These are phyloP conservation scores for Cantharis rustica DNA, from an alignment of 2,888 invertebrate genomes.

Conservation along the genomic window DNA sequence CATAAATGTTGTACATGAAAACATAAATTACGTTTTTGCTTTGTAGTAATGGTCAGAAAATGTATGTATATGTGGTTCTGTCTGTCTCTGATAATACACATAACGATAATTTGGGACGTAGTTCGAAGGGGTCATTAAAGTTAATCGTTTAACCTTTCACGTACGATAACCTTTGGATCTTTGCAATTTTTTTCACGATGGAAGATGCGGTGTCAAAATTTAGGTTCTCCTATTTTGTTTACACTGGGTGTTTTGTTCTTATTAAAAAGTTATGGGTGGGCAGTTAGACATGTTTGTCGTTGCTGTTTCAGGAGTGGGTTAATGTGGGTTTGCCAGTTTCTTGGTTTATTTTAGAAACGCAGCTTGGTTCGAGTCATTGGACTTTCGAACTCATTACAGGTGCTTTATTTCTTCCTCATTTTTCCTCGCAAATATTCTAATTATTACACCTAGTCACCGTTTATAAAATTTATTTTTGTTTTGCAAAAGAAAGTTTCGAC, in stretches of 20 bases:
- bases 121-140: constrained; percentile 15
- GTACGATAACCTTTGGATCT: constrained; percentile 4
- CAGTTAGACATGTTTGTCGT: constrained; percentile 13
- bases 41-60: not conserved
- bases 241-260: constrained; percentile 1
- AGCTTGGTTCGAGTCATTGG: constrained; percentile 34
- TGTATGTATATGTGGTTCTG: constrained; percentile 7
- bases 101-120: constrained; percentile 10
- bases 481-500: not conserved
- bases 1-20: not conserved
- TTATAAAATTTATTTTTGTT: not conserved
- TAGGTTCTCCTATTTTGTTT: not conserved
- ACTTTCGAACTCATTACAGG: constrained; percentile 35
- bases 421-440: not conserved
- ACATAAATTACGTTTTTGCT: not conserved
- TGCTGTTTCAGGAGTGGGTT: constrained; percentile 19
- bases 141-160: constrained; percentile 21
- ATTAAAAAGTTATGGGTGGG: constrained; percentile 17
- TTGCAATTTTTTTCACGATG: constrained; percentile 5
- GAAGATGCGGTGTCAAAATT: constrained; percentile 5
- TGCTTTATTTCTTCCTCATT: constrained; percentile 33
- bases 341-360: constrained; percentile 29
- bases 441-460: not conserved
- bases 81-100: constrained; percentile 19
- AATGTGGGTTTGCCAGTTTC: constrained; percentile 22